Base-by-base conservation (phyloP, 1,140 invertebrate genomes). In the Macrobrachium nipponense region DNA sequence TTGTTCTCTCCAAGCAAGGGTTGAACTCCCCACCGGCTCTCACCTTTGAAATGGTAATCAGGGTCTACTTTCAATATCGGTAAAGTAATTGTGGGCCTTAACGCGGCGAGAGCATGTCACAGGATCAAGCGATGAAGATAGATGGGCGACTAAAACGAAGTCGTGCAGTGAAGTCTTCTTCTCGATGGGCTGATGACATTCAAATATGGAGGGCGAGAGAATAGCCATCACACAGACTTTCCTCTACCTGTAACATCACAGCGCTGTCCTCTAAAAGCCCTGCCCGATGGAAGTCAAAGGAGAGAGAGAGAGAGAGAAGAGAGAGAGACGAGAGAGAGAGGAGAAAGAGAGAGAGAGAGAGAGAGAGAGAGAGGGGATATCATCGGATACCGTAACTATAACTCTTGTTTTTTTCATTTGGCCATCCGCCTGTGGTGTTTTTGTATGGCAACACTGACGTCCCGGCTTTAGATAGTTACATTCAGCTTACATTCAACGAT, bases 11-110 rank as follows among this genome's bases (percentile, higher is more conserved):
- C 51, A 44, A 51, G 79, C 10, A 64, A 27, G 58, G 73, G 72
- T 23, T 70, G 81, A 12, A 60, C 70, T 70, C 23, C 59, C 76
- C 44, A 73, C 81, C 81, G 72, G 81, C 72, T 83, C 72, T 77
- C 81, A 60, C 59, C 81, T 83, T 83, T 83, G 81, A 83, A 83
- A 83, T 83, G 81, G 81, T 83, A 83, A 83, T 83, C 77, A 83
- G 81, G 81, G 43, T 77, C 81, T 77, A 77, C 77, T 72, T 83
- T 83, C 81, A 83, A 77, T 77, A 77, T 72, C 59, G 51, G 81
- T 83, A 83, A 83, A 83, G 81, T 83, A 83, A 83, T 83, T 83
- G 81, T 83, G 70, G 81, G 70, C 81, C 81, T 83, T 83, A 83
- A 83, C 81, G 81, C 81, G 72, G 70, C 81, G 59, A 51, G 81